Evolutionary conservation across 2,113 vertebrate species (phyloP), one percentile per base, ranked within the genome.

Genomic region (Ranitomeya imitator): DNA sequence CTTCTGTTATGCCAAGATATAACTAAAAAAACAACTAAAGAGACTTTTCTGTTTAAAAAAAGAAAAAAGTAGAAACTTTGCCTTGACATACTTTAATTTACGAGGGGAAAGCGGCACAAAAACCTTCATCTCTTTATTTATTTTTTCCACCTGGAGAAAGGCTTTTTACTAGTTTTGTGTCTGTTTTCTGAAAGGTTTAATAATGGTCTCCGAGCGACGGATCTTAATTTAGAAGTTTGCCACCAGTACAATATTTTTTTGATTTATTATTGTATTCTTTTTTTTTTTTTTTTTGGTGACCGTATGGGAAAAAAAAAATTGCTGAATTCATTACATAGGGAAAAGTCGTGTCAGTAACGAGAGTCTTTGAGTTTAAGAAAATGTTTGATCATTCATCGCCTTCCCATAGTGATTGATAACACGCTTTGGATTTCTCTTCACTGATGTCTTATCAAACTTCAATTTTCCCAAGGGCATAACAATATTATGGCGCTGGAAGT

Each of bases 211-310:
- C 14, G 9, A 61, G 23, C 79, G 3, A 57, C 54, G 13, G 60
- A 61, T 31, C 55, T 60, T 81, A 55, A 21, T 84, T 84, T 67
- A 67, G 45, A 69, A 83, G 61, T 83, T 67, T 52, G 61, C 37
- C 4, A 83, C 63, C 8, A 54, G 60, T 67, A 83, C 81, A 83
- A 23, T 52, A 52, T 16, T 54, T 31, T 60, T 18, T 52, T 65
- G 51, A 54, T 83, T 84, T 84, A 55, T 55, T 71, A 23, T 69
- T 71, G 1, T 55, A 55, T 71, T 71, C 3, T 84, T 84, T 84
- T 71, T 84, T 84, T 84, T 84, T 84, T 84, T 71, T 84, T 84
- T 84, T 84, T 71, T 84, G 63, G 79, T 71, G 61, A 84, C 63
- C 63, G 31, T 69, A 71, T 16, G 82, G 37, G 37, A 83, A 19